A percentile compares a stretch with the other conserved stretches of the same genome.
Evolutionary conservation across 2,888 invertebrate genomes (phyloP).

Genomic region (Noctua janthe): DNA sequence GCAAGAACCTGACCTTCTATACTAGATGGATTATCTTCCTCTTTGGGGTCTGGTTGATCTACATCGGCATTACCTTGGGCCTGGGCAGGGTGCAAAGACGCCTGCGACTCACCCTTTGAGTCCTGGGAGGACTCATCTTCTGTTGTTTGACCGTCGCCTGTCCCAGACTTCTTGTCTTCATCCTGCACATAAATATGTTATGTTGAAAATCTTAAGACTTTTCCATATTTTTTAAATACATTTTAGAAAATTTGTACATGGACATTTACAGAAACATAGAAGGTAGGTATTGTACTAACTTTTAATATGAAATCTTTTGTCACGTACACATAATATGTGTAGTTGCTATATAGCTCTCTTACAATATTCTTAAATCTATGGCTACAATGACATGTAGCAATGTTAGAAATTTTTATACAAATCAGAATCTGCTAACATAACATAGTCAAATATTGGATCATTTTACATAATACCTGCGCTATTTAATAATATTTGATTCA

Average conservation of each 20-base stretch:
- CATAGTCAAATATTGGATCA: not conserved
- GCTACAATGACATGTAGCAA: too few species aligned
- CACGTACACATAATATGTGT: not conserved
- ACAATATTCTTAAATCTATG: too few species aligned
- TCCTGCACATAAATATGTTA: slow-evolving; percentile 75
- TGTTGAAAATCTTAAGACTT: not conserved
- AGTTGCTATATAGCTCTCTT: too few species aligned
- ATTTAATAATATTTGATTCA: slow-evolving; percentile 2
- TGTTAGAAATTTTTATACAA: not conserved
- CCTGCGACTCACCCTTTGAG: slow-evolving; percentile 87
- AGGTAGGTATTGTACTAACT: not conserved
- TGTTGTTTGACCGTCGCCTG: slow-evolving; percentile 87
- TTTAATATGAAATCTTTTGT: not conserved
- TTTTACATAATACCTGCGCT: not conserved
- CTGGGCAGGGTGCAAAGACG: slow-evolving; percentile 68
- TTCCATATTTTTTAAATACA: not conserved
- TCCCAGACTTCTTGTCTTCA: slow-evolving; percentile 89
- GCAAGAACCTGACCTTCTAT: slow-evolving; percentile 78
- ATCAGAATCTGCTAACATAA: not conserved
- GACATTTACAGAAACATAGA: not conserved
- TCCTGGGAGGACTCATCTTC: slow-evolving; percentile 90
- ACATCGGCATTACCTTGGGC: slow-evolving; percentile 86
- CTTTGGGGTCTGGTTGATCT: slow-evolving; percentile 81
- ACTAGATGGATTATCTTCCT: slow-evolving; percentile 67
- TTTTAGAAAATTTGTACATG: not conserved